phyloP scores from a whole-genome alignment of 2,797 vertebrate species.

The Tokudaia muenninki region DNA sequence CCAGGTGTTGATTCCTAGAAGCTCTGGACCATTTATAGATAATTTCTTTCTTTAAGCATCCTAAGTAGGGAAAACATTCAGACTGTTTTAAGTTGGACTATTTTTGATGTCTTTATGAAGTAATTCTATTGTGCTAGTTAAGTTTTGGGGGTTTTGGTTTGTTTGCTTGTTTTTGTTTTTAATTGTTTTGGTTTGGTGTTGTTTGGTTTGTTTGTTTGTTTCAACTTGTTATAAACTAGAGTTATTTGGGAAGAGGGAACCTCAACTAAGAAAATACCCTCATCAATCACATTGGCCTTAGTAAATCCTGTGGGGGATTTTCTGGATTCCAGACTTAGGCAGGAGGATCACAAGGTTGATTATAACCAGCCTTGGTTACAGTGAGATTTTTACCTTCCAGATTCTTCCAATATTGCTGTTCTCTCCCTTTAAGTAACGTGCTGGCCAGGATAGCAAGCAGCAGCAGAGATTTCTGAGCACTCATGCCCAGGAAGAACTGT shows the following conservation, averaged over 20 bases:
- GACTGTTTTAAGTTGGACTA: conserved; percentile 42
- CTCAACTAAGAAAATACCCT: neutral
- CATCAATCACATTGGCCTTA: neutral
- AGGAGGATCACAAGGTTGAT: neutral
- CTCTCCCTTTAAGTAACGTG: neutral
- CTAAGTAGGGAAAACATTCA: conserved; percentile 9
- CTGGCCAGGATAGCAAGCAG: neutral
- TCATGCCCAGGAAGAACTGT: neutral
- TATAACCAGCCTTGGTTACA: neutral
- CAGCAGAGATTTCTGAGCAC: neutral
- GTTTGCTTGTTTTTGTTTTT: neutral
- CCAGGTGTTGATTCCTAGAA: conserved; percentile 20
- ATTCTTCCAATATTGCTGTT: neutral
- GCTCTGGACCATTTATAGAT: neutral
- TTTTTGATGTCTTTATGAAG: neutral
- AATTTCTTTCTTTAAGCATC: conserved; percentile 1
- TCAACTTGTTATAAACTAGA: neutral
- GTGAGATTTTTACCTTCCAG: neutral
- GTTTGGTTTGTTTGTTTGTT: neutral
- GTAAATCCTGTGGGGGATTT: neutral
- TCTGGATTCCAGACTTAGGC: neutral
- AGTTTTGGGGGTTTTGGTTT: neutral
- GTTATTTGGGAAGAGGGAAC: neutral
- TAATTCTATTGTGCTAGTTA: neutral
- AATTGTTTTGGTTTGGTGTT: neutral